Percentiles rank a stretch among this genome's conserved stretches.
These are phyloP conservation scores for Marronus borbonicus DNA, from an alignment of 2,888 invertebrate genomes.

Conservation along the genomic window DNA sequence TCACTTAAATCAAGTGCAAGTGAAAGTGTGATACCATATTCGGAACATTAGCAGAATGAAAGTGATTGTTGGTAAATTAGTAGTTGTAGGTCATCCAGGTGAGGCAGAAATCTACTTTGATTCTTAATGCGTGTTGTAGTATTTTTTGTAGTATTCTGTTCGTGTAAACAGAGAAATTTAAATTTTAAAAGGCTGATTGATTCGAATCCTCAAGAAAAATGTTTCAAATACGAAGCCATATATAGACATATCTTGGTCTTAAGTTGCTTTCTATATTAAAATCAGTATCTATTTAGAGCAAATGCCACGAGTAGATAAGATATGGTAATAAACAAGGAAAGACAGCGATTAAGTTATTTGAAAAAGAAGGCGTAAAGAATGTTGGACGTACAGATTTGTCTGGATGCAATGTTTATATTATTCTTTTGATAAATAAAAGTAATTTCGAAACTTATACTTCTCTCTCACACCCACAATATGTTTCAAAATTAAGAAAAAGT, in stretches of 20 bases:
- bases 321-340: constrained; percentile 12
- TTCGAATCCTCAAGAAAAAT: background rate
- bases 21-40: background rate
- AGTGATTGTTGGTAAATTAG: constrained; percentile 87
- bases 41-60: constrained; percentile 74
- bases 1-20: background rate
- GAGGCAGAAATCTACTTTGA: constrained; percentile 61
- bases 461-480: too few relatives aligned
- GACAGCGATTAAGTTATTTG: background rate
- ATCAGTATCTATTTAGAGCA: constrained; percentile 1
- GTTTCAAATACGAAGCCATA: background rate
- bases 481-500: too few relatives aligned
- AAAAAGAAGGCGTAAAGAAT: too few relatives aligned
- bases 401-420: too few relatives aligned
- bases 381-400: too few relatives aligned
- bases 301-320: constrained; percentile 3
- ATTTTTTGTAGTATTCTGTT: constrained; percentile 22
- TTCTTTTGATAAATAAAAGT: too few relatives aligned
- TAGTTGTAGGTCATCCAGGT: constrained; percentile 88
- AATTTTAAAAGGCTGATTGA: background rate
- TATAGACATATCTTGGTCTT: background rate
- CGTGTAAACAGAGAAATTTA: constrained; percentile 1
- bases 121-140: background rate
- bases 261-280: background rate
- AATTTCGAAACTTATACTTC: too few relatives aligned